Evolutionary conservation across 1,140 invertebrate genomes (phyloP).

Genomic region (Drosophila guanche): DNA sequence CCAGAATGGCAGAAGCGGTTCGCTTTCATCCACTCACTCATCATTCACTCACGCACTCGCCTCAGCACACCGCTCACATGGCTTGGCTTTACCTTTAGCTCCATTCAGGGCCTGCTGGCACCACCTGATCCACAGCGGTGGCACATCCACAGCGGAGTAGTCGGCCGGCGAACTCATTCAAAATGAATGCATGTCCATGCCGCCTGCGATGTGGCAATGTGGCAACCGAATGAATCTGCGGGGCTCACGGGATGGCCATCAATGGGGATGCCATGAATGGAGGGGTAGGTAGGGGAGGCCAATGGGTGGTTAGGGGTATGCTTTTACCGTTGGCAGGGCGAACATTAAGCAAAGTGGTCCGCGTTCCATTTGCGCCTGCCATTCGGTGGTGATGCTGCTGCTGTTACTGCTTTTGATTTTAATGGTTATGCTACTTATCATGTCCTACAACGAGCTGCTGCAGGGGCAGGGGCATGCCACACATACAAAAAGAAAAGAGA

Average conservation of each 20-base stretch:
- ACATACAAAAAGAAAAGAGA: not conserved
- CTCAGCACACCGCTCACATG: too few species aligned
- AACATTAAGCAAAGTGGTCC: slow-evolving; percentile 78
- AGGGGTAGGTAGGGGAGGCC: not conserved
- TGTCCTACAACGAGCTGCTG: slow-evolving; percentile 52
- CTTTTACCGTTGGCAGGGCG: slow-evolving; percentile 53
- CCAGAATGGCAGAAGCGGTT: too few species aligned
- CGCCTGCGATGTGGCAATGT: slow-evolving; percentile 9
- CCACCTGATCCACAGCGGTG: slow-evolving; percentile 38
- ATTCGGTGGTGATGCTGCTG: not conserved
- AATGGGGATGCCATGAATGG: slow-evolving; percentile 1
- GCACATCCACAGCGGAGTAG: slow-evolving; percentile 7
- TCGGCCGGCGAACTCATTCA: slow-evolving; percentile 41
- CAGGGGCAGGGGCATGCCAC: not conserved
- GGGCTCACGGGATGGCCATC: too few species aligned
- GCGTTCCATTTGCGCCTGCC: slow-evolving; percentile 72
- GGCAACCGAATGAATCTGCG: not conserved
- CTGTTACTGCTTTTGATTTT: slow-evolving; percentile 68
- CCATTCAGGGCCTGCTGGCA: slow-evolving; percentile 23
- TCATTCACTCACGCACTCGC: not conserved
- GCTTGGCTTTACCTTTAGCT: slow-evolving; percentile 9
- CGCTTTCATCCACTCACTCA: not conserved
- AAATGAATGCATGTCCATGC: slow-evolving; percentile 44
- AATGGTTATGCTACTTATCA: slow-evolving; percentile 79
- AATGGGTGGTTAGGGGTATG: slow-evolving; percentile 24